Evolutionary conservation across 1,140 invertebrate species (phyloP), one percentile per base, ranked within the genome.

Genomic region (Lasaia peninsularis): DNA sequence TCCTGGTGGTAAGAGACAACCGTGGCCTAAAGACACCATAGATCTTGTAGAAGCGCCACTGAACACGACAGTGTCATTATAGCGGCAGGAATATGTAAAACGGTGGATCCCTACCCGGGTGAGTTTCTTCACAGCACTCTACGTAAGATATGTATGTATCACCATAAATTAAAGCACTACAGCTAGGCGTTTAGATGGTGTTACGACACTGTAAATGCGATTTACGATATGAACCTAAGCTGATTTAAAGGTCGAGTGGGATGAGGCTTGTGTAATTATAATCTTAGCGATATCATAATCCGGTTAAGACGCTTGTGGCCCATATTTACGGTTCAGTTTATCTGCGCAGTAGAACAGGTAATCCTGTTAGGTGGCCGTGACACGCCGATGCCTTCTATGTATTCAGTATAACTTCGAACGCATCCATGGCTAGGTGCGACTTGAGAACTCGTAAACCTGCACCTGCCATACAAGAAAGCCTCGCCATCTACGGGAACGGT

Each of bases 361-460:
- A 88, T 88, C 85, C 85, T 84, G 85, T 88, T 88, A 88, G 81
- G 69, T 86, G 85, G 75, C 85, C 85, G 78, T 86, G 83, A 88
- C 85, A 82, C 73, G 80, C 71, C 5, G 24, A 75, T 74, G 82
- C 79, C 75, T 82, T 82, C 74, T 78, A 66, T 67, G 56, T 76
- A 58, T 67, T 75, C 73, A 76, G 69, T 72, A 67, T 59, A 59
- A 64, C 67, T 75, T 73, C 71, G 62, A 62, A 66, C 68, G 78
- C 69, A 80, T 80, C 69, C 74, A 71, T 67, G 69, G 73, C 75
- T 62, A 86, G 85, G 83, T 80, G 77, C 73, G 81, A 81, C 63
- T 60, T 75, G 52, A 79, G 76, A 73, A 61, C 75, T 72, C 85
- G 85, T 63, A 80, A 74, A 73, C 57, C 79, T 52, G 71, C 83